Evolutionary conservation across 2,113 vertebrate species (phyloP).

Genomic region (Oxyura jamaicensis): DNA sequence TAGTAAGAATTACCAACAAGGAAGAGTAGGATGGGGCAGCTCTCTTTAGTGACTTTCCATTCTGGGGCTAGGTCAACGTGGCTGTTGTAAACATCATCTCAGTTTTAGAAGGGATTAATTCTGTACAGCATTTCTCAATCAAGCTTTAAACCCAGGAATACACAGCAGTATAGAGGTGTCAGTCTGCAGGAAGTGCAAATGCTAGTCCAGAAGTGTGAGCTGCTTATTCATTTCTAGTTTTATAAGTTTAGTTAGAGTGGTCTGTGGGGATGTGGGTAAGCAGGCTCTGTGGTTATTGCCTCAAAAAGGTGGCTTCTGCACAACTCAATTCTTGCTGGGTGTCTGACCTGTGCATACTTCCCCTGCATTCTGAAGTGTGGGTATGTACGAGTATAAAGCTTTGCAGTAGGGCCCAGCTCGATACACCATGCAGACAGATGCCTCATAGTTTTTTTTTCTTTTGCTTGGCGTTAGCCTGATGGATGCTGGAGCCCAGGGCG

Average conservation of each 20-base stretch:
- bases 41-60: background rate
- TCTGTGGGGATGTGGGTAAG: background rate
- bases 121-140: background rate
- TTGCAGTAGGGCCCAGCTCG: background rate
- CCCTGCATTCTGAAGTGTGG: rapidly evolving
- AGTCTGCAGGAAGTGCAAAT: rapidly evolving
- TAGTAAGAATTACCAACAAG: background rate
- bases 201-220: background rate
- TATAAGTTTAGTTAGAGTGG: background rate
- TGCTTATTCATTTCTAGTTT: background rate
- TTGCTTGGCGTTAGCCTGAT: background rate
- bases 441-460: background rate
- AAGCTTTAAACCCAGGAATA: background rate
- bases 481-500: background rate
- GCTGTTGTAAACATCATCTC: background rate
- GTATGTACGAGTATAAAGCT: background rate
- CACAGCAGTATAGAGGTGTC: background rate
- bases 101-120: background rate
- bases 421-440: rapidly evolving
- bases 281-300: background rate
- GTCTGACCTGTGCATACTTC: background rate
- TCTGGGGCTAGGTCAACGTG: background rate
- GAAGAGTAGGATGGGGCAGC: background rate
- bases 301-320: background rate
- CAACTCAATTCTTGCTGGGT: background rate